Evolutionary conservation across 2,113 vertebrate genomes (phyloP).

Genomic region (Ptilorrhoa leucosticta): DNA sequence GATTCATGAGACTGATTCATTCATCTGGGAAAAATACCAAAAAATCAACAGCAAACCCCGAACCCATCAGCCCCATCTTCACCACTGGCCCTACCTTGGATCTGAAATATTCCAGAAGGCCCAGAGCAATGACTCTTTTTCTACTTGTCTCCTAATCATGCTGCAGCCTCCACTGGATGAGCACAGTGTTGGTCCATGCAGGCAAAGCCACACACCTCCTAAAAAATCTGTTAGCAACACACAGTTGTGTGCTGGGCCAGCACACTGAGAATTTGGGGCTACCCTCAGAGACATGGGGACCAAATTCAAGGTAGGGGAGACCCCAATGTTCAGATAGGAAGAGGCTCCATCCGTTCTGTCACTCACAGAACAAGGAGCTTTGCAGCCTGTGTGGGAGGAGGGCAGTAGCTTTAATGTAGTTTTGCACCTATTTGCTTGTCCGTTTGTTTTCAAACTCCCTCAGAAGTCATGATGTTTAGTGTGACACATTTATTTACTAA

Average conservation of each 20-base stretch:
- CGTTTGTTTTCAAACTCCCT: not conserved
- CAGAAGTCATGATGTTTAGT: slow-evolving; percentile 35
- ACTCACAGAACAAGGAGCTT: not conserved
- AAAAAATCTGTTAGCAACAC: not conserved
- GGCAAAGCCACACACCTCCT: not conserved
- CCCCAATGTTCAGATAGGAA: accelerated
- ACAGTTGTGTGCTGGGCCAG: not conserved
- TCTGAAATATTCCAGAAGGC: not conserved
- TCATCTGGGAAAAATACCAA: not conserved
- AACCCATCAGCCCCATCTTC: not conserved
- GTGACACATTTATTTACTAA: slow-evolving; percentile 57
- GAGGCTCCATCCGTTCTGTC: not conserved
- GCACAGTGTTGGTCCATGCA: not conserved
- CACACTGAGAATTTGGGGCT: not conserved
- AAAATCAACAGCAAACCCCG: not conserved
- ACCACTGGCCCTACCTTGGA: not conserved
- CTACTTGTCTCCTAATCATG: not conserved
- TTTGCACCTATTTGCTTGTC: slow-evolving; percentile 24
- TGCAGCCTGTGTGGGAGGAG: not conserved
- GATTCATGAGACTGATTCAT: not conserved
- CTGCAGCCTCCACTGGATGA: not conserved
- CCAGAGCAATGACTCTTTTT: not conserved
- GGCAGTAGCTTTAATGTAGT: not conserved
- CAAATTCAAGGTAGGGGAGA: accelerated
- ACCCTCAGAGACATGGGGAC: not conserved